A percentile compares a stretch with the other conserved stretches of the same genome.
These are phyloP conservation scores for Pristionchus mayeri DNA, from an alignment of 2,888 invertebrate genomes.

Conservation along the genomic window DNA sequence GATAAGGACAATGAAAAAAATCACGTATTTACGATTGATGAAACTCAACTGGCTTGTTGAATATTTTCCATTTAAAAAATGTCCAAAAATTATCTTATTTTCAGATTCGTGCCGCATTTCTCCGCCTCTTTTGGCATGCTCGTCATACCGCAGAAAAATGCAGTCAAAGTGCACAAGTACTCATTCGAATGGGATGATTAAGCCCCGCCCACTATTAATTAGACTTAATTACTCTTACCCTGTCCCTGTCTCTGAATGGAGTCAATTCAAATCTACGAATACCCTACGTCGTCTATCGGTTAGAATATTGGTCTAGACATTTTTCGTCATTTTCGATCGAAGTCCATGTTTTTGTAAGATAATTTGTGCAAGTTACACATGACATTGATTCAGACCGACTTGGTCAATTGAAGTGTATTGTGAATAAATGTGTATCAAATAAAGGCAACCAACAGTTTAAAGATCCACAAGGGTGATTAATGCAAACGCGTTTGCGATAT, in stretches of 20 bases:
- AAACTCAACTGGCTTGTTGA: too few relatives aligned
- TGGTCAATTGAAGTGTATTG: neutral
- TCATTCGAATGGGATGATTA: slow-evolving; percentile 37
- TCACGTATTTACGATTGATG: too few relatives aligned
- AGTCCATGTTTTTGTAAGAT: slow-evolving; percentile 1
- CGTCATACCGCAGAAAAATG: slow-evolving; percentile 55
- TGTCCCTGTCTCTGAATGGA: neutral
- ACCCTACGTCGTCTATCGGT: too few relatives aligned
- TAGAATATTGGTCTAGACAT: neutral
- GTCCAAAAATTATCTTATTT: too few relatives aligned
- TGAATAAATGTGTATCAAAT: neutral
- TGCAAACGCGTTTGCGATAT: too few relatives aligned
- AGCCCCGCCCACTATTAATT: neutral
- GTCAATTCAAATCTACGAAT: neutral
- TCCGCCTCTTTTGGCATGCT: slow-evolving; percentile 62
- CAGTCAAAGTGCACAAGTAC: slow-evolving; percentile 50
- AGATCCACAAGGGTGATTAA: too few relatives aligned
- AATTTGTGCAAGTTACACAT: neutral
- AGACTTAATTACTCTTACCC: neutral
- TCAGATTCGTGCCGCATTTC: slow-evolving; percentile 59
- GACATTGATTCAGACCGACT: neutral
- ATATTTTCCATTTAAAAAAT: too few relatives aligned
- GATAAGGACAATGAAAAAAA: neutral
- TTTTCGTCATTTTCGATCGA: neutral
- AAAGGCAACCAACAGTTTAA: too few relatives aligned